phyloP scores from a whole-genome alignment of 1,140 invertebrate species.

The Bombus affinis region DNA sequence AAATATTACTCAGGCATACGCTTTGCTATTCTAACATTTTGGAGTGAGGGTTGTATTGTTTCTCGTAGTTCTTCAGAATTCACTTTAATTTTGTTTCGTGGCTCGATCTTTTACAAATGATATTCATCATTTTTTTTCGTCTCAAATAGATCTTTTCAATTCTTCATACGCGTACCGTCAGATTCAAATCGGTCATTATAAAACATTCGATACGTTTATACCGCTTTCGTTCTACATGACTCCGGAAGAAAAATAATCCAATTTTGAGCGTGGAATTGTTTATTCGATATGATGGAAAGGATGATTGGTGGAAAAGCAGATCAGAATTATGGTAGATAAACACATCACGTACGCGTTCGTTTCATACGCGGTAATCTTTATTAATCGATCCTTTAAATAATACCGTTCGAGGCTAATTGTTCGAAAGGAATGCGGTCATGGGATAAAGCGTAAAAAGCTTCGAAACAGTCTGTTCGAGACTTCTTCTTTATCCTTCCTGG shows the following conservation, averaged over 20 bases:
- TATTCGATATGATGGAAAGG: neutral
- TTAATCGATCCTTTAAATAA: slow-evolving; percentile 22
- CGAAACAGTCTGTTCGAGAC: neutral
- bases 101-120: too few relatives aligned
- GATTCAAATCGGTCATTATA: neutral
- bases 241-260: neutral
- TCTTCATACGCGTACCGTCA: neutral
- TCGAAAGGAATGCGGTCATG: neutral
- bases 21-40: too few relatives aligned
- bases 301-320: neutral
- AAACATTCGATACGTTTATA: neutral
- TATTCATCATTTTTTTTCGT: neutral
- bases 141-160: neutral
- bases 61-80: neutral
- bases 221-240: neutral
- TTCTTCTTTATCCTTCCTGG: neutral
- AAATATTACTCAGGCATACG: too few relatives aligned
- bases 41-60: neutral
- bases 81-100: too few relatives aligned
- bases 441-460: neutral
- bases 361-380: neutral
- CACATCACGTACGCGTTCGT: neutral
- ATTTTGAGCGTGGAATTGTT: neutral
- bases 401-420: neutral
- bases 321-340: neutral